Conservation (phyloP, 2,113 vertebrate species). For the Eonycteris spelaea region DNA sequence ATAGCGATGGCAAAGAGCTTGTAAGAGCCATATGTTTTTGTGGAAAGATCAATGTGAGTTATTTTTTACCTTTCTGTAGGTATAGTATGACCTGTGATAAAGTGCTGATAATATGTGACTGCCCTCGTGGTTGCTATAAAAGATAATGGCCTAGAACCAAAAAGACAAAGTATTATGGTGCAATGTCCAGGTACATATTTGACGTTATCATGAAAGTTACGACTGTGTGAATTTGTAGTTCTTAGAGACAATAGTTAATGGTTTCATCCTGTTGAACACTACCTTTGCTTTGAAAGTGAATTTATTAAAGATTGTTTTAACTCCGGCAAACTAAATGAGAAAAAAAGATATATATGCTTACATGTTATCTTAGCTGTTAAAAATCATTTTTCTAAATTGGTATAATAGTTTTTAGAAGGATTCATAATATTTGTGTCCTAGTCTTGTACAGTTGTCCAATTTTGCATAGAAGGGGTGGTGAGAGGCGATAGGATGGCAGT, state of each 20-base stretch:
- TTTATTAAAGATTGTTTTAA: neutral
- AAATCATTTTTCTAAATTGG: slow-evolving; percentile 3
- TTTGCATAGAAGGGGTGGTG: neutral
- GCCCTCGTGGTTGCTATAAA: neutral
- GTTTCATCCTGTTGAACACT: neutral
- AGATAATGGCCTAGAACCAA: neutral
- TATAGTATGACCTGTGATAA: neutral
- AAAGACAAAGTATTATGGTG: neutral
- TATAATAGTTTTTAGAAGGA: neutral
- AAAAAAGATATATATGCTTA: neutral
- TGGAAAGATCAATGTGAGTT: neutral
- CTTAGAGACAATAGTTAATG: neutral
- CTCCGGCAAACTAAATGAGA: neutral
- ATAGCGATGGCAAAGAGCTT: neutral
- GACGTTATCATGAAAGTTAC: neutral
- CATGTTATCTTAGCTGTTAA: neutral
- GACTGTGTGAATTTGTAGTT: neutral
- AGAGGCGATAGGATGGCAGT: no score
- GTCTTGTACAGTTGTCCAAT: neutral
- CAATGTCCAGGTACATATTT: neutral
- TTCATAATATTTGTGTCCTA: neutral
- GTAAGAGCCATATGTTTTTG: neutral
- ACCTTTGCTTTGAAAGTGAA: neutral
- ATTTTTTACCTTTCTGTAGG: neutral
- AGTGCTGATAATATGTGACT: neutral